Percentiles rank a stretch among this genome's conserved stretches.
These are phyloP conservation scores for Cercopithecus neglectus DNA, from an alignment of 2,797 vertebrate species.

Conservation along the genomic window DNA sequence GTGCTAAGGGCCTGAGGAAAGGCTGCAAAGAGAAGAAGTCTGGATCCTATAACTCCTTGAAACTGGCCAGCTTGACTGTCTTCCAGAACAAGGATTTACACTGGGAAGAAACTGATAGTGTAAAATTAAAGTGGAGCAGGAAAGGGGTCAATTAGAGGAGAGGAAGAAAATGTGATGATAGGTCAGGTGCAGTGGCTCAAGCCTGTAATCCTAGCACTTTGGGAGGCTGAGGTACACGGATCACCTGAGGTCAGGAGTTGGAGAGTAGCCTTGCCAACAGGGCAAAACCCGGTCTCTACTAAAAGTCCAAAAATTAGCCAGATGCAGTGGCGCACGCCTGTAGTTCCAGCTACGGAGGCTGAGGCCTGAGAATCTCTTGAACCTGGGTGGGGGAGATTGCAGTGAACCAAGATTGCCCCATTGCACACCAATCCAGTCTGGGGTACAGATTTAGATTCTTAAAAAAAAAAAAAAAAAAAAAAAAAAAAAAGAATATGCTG, in stretches of 20 bases:
- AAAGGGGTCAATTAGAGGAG: not conserved
- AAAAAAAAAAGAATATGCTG: not conserved
- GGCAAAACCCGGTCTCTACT: too few species aligned
- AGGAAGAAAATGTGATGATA: not conserved
- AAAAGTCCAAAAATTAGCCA: not conserved
- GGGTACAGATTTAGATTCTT: too few species aligned
- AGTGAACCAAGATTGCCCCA: too few species aligned
- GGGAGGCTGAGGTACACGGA: fast-evolving
- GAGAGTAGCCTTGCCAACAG: not conserved
- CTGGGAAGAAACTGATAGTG: not conserved
- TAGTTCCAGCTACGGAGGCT: too few species aligned
- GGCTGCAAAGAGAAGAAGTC: not conserved
- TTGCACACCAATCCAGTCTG: too few species aligned
- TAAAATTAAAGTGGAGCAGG: not conserved
- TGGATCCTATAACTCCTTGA: not conserved
- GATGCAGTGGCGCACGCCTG: too few species aligned
- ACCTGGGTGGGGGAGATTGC: too few species aligned
- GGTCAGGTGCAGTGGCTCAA: not conserved
- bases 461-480: too few species aligned
- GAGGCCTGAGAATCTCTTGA: too few species aligned
- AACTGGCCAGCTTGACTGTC: not conserved
- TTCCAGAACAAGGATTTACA: not conserved
- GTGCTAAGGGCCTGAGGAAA: not conserved
- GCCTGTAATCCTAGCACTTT: not conserved
- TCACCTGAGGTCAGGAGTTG: not conserved